Base-by-base conservation (phyloP, 2,888 invertebrate species). In the Acanthococcus lagerstroemiae region DNA sequence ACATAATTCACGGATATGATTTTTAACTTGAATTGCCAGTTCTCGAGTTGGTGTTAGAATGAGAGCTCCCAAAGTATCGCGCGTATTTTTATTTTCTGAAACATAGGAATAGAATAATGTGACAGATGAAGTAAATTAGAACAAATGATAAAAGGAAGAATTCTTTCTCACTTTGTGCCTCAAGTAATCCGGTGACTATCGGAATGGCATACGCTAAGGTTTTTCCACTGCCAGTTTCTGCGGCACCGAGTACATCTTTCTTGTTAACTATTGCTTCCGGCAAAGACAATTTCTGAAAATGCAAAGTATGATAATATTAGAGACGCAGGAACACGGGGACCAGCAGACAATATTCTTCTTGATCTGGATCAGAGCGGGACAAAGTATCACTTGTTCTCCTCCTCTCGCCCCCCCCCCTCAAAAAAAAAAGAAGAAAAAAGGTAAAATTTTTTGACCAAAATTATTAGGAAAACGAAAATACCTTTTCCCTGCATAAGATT, bases 181-280 rank as follows among this genome's bases (percentile, higher is more conserved):
- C 71, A 57, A 95, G 77, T 69, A 96, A 94, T 17, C 91, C 90
- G 63, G 85, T 80, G 67, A 99, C 77, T 48, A 99, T 86, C 9
- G 99, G 99, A 67, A 99, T 88, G 0, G 92, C 95, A 79, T 97
- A 99, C 0, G 97, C 97, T 60, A 99, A 78, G 0, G 99, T 99
- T 80, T 99, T 99, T 0, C 99, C 99, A 77, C 95, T 96, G 0
- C 99, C 99, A 0, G 99, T 99, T 80, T 97, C 95, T 2, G 97
- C 97, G 65, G 97, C 97, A n/a, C 96, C 99, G 1, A 99, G 77
- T 71, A 99, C 90, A 76, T 99, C 96, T 77, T 88, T 83, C 55
- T 85, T 82, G 46, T 92, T 95, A 74, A 87, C 81, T 72, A 95
- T 86, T 37, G 95, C 92, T 55, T 90, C 82, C 0, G 92, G 89